Evolutionary conservation across 2,113 vertebrate species (phyloP).

Genomic region (Stegostoma tigrinum): DNA sequence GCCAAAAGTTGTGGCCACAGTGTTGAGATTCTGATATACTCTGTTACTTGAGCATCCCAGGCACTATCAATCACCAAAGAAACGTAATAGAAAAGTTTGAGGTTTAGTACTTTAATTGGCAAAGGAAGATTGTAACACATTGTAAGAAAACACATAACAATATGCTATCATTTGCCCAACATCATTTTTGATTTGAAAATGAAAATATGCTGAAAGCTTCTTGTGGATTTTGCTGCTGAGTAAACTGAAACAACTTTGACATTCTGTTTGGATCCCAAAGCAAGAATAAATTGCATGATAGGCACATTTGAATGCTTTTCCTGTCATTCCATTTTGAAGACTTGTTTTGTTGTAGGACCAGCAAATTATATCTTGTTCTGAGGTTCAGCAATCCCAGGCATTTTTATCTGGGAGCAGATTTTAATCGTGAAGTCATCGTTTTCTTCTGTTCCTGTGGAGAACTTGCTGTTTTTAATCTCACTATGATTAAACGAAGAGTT

Average conservation of each 20-base stretch:
- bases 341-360: not conserved
- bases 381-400: slow-evolving; percentile 38
- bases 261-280: not conserved
- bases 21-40: not conserved
- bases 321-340: not conserved
- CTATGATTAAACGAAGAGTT: slow-evolving; percentile 38
- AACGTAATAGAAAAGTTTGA: not conserved
- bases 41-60: not conserved
- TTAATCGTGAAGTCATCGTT: slow-evolving; percentile 46
- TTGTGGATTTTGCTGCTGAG: not conserved
- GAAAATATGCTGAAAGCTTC: not conserved
- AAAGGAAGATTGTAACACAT: not conserved
- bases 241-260: not conserved
- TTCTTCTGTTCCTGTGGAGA: slow-evolving; percentile 43
- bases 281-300: not conserved
- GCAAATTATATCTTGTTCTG: not conserved
- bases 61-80: not conserved
- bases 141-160: not conserved
- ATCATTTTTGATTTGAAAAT: not conserved
- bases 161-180: not conserved
- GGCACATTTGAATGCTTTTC: not conserved
- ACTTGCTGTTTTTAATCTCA: slow-evolving; percentile 32
- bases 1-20: not conserved
- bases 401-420: slow-evolving; percentile 45
- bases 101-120: not conserved